Conservation (phyloP, 2,888 invertebrate genomes). For the Ganaspis brasiliensis region DNA sequence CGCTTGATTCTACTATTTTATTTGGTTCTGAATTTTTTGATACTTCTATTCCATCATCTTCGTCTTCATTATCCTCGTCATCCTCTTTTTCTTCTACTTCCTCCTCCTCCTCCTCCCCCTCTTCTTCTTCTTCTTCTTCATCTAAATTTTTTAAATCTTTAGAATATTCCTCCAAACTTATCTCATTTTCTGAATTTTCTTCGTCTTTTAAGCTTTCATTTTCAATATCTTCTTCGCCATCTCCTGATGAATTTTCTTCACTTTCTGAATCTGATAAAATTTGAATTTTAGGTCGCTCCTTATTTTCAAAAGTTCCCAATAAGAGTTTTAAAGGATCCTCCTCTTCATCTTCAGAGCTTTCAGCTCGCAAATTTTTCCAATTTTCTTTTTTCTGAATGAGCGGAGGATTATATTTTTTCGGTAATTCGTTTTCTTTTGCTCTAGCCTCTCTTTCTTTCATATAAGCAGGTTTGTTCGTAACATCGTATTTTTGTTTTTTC, state of each 20-base stretch:
- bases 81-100: slow-evolving; percentile 40
- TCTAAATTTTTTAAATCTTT: slow-evolving; percentile 44
- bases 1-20: slow-evolving; percentile 62
- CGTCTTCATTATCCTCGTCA: slow-evolving; percentile 51
- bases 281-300: slow-evolving; percentile 63
- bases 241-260: slow-evolving; percentile 52
- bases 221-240: slow-evolving; percentile 25
- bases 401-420: neutral
- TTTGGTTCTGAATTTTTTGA: slow-evolving; percentile 47
- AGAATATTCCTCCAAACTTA: slow-evolving; percentile 56
- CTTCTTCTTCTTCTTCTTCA: slow-evolving; percentile 56
- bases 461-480: slow-evolving; percentile 9
- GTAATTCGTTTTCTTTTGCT: slow-evolving; percentile 15
- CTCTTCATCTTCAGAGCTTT: slow-evolving; percentile 81
- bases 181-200: slow-evolving; percentile 57
- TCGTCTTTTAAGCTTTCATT: slow-evolving; percentile 46
- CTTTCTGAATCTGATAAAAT: slow-evolving; percentile 76
- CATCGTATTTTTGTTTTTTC: slow-evolving; percentile 19
- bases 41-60: slow-evolving; percentile 58
- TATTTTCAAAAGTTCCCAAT: slow-evolving; percentile 80
- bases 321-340: slow-evolving; percentile 82
- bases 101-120: slow-evolving; percentile 51
- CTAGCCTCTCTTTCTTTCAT: slow-evolving; percentile 26
- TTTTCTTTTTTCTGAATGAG: slow-evolving; percentile 19
- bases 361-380: slow-evolving; percentile 59